Evolutionary conservation across 2,113 vertebrate species (phyloP).

Genomic region (Toxotes chatareus): DNA sequence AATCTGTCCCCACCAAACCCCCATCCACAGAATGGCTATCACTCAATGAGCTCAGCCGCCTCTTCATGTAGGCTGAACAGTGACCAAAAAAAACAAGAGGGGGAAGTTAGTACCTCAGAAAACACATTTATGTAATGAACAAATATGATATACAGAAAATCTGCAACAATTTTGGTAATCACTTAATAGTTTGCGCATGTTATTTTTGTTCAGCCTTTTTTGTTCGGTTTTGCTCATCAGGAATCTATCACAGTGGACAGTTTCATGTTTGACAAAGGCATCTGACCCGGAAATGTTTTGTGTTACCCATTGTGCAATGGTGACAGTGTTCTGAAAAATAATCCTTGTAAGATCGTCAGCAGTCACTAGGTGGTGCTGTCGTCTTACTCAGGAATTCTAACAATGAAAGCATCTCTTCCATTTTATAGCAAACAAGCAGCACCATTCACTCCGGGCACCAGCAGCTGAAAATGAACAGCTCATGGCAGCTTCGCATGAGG

Average conservation of each 20-base stretch:
- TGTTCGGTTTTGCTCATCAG: background rate
- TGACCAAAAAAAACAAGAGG: conserved; percentile 23
- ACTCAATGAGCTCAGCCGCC: conserved; percentile 94
- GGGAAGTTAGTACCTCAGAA: background rate
- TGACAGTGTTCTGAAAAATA: background rate
- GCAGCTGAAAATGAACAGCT: conserved; percentile 75
- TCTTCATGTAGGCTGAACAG: conserved; percentile 93
- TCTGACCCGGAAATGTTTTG: background rate
- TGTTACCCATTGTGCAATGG: background rate
- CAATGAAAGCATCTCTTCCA: conserved; percentile 59
- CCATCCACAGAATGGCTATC: conserved; percentile 91
- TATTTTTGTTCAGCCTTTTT: no score
- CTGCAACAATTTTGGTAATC: no score
- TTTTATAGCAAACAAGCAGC: conserved; percentile 59
- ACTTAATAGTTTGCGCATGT: no score
- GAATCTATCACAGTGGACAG: background rate
- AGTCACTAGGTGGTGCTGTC: conserved; percentile 71
- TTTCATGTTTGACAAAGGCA: background rate
- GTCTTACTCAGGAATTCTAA: conserved; percentile 36
- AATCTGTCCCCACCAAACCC: conserved; percentile 86
- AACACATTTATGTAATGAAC: background rate
- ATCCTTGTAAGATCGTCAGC: background rate
- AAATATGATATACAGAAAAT: background rate
- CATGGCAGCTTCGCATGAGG: conserved; percentile 72
- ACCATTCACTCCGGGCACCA: conserved; percentile 61